Evolutionary conservation across 2,888 invertebrate species (phyloP).

Genomic region (Ochropacha duplaris): DNA sequence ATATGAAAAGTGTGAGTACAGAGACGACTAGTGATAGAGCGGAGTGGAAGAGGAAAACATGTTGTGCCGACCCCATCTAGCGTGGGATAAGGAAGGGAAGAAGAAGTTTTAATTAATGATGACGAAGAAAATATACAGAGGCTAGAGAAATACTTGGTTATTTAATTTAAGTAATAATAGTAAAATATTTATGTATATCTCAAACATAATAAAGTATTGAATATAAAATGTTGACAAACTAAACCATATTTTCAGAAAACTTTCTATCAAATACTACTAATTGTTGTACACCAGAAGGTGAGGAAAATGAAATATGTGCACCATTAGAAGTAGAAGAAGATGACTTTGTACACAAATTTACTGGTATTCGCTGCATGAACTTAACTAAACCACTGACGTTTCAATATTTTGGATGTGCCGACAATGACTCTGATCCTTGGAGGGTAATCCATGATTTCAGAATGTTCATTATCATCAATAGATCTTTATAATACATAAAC

Average conservation of each 20-base stretch:
- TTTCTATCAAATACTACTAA: constrained; percentile 33
- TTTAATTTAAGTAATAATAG: too few species aligned
- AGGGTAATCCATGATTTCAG: constrained; percentile 23
- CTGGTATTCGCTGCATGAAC: constrained; percentile 42
- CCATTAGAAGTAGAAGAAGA: constrained; percentile 36
- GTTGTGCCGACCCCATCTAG: too few species aligned
- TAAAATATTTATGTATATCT: too few species aligned
- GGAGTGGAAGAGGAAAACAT: too few species aligned
- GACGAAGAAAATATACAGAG: too few species aligned
- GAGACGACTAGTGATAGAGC: too few species aligned
- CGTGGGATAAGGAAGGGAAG: too few species aligned
- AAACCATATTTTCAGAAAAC: constrained; percentile 26
- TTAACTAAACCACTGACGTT: constrained; percentile 44
- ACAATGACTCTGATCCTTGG: constrained; percentile 27
- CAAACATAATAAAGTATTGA: too few species aligned
- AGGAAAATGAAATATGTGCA: constrained; percentile 32
- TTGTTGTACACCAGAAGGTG: constrained; percentile 33
- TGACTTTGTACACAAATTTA: constrained; percentile 46
- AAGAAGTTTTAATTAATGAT: too few species aligned
- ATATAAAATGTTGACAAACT: too few species aligned
- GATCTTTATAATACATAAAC: background rate
- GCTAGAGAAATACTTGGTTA: too few species aligned
- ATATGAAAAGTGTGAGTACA: too few species aligned
- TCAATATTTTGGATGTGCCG: constrained; percentile 39
- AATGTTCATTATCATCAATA: background rate